Conservation (phyloP, 1,140 invertebrate genomes). For the Drosophila pseudoananassae region DNA sequence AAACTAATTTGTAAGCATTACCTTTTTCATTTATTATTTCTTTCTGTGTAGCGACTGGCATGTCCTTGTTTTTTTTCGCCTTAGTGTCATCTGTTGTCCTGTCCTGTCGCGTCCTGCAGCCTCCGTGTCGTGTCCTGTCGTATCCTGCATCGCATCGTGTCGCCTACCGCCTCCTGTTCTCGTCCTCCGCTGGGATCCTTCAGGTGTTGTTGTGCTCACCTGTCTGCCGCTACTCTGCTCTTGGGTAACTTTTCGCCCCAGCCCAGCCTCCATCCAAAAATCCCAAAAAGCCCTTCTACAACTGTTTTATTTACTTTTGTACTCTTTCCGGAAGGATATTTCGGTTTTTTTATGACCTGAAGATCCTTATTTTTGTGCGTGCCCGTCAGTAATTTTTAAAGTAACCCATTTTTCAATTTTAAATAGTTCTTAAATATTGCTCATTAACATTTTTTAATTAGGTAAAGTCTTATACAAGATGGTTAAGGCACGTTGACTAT, state of each 20-base stretch:
- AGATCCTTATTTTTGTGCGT: too few species aligned
- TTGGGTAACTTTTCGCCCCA: conserved; percentile 1
- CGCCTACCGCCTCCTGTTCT: conserved; percentile 3
- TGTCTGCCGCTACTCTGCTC: conserved; percentile 19
- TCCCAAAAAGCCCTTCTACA: not conserved
- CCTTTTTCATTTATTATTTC: not conserved
- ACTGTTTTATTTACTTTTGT: conserved; percentile 14
- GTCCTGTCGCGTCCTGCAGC: conserved; percentile 23
- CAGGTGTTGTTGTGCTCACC: conserved; percentile 46
- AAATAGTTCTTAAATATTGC: too few species aligned
- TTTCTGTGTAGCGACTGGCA: not conserved
- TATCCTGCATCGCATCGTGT: conserved; percentile 16
- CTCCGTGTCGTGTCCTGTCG: conserved; percentile 11
- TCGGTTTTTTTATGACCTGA: too few species aligned
- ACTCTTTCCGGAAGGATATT: not conserved
- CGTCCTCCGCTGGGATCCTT: conserved; percentile 16
- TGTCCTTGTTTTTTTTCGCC: conserved; percentile 1
- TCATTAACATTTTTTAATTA: too few species aligned
- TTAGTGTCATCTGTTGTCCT: conserved; percentile 12
- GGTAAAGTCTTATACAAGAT: too few species aligned
- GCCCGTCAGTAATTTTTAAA: too few species aligned
- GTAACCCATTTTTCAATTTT: too few species aligned
- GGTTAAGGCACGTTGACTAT: too few species aligned
- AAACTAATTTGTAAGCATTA: not conserved
- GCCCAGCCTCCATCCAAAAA: too few species aligned